These are phyloP conservation scores for Drosophila virilis DNA, from an alignment of 1,140 invertebrate genomes.

Conservation along the genomic window DNA sequence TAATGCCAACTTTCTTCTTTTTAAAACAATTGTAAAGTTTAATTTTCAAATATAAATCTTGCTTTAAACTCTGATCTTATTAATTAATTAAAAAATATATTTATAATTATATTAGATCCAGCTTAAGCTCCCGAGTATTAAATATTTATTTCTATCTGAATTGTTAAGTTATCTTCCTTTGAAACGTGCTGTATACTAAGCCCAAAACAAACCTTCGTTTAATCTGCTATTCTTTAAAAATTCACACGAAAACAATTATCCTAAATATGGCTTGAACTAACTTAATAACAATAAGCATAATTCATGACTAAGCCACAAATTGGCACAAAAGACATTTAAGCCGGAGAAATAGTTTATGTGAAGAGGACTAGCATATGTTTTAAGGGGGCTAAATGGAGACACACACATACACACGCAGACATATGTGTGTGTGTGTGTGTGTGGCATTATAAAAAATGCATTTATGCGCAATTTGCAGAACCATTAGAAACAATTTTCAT, in stretches of 20 bases:
- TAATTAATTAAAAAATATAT: too few relatives aligned
- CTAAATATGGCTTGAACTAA: background rate
- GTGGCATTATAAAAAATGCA: constrained; percentile 43
- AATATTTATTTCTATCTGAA: too few relatives aligned
- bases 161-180: too few relatives aligned
- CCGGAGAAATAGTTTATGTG: background rate
- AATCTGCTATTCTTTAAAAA: background rate
- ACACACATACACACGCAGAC: background rate
- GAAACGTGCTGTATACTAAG: too few relatives aligned
- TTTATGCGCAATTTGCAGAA: constrained; percentile 55
- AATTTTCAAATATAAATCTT: too few relatives aligned
- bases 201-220: too few relatives aligned
- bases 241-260: background rate
- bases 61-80: too few relatives aligned
- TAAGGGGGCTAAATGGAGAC: background rate
- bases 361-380: background rate
- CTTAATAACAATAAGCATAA: background rate
- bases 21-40: too few relatives aligned
- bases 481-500: constrained; percentile 59
- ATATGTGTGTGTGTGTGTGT: background rate
- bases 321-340: background rate
- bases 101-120: too few relatives aligned
- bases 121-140: too few relatives aligned
- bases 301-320: background rate
- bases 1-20: too few relatives aligned